A percentile compares a stretch with the other conserved stretches of the same genome.
These are phyloP conservation scores for Pavo muticus DNA, from an alignment of 2,113 vertebrate genomes.

Conservation along the genomic window DNA sequence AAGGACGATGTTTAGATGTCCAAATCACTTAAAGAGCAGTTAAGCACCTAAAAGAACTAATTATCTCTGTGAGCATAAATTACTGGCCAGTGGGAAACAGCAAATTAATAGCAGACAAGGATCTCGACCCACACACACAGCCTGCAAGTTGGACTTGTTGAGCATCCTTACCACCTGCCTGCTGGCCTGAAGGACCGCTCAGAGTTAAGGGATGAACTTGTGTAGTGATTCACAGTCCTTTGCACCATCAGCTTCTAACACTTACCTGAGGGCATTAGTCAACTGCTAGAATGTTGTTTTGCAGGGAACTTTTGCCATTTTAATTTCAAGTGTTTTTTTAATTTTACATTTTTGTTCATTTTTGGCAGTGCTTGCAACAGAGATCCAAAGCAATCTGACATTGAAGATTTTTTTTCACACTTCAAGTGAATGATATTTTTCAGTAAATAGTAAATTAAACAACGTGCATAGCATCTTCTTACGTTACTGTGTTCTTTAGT, in stretches of 20 bases:
- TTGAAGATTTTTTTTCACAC: constrained; percentile 8
- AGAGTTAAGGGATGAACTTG: neutral
- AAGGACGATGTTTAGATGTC: neutral
- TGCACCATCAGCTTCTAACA: neutral
- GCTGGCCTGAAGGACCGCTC: neutral
- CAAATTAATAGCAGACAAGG: neutral
- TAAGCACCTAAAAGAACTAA: neutral
- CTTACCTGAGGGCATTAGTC: neutral
- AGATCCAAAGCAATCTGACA: neutral
- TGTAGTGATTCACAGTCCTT: neutral
- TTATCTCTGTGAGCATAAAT: neutral
- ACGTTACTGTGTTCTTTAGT: neutral
- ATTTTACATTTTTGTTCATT: neutral
- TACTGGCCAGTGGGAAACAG: neutral
- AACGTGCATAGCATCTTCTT: neutral
- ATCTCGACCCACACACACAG: accelerated
- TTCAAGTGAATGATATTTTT: constrained; percentile 1
- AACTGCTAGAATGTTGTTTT: neutral
- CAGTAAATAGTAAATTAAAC: constrained; percentile 28
- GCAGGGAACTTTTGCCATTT: neutral
- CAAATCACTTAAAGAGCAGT: neutral
- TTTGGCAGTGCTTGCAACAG: neutral
- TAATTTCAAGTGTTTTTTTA: neutral
- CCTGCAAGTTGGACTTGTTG: neutral
- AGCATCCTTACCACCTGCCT: neutral